These are phyloP conservation scores for Rhineura floridana DNA, from an alignment of 2,113 vertebrate species.

Conservation along the genomic window DNA sequence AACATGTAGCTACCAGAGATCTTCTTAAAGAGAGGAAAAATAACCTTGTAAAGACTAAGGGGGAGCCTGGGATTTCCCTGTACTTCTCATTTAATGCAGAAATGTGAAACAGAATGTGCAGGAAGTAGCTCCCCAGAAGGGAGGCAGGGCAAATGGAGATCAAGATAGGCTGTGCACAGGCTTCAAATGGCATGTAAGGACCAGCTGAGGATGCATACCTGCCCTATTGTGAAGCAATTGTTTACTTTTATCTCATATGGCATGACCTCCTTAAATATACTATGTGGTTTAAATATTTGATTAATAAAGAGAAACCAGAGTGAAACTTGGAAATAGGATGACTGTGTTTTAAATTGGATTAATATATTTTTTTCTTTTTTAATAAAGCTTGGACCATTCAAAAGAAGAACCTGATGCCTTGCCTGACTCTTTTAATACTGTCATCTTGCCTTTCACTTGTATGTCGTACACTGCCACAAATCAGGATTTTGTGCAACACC, in stretches of 20 bases:
- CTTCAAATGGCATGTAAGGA: neutral
- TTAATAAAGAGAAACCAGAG: neutral
- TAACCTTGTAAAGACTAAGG: neutral
- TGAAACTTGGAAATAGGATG: neutral
- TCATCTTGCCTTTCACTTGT: conserved; percentile 84
- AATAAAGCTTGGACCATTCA: conserved; percentile 62
- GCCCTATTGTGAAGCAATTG: neutral
- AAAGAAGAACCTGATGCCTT: conserved; percentile 72
- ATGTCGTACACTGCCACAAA: conserved; percentile 81
- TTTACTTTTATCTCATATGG: neutral
- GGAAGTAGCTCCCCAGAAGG: neutral
- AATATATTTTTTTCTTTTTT: conserved; percentile 15
- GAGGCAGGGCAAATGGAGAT: neutral
- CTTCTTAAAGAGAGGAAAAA: neutral
- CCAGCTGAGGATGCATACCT: neutral
- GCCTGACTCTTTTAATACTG: conserved; percentile 69
- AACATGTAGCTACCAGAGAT: neutral
- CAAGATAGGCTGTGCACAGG: neutral
- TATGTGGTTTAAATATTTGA: neutral
- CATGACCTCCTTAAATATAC: too few relatives aligned
- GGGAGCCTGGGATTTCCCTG: neutral
- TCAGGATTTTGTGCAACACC: conserved; percentile 84
- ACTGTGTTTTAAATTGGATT: conserved; percentile 36
- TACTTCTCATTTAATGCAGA: neutral
- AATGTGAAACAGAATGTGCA: neutral